A percentile compares a stretch with the other conserved stretches of the same genome.
phyloP scores from a whole-genome alignment of 2,888 invertebrate species.

The Falcaria lacertinaria region DNA sequence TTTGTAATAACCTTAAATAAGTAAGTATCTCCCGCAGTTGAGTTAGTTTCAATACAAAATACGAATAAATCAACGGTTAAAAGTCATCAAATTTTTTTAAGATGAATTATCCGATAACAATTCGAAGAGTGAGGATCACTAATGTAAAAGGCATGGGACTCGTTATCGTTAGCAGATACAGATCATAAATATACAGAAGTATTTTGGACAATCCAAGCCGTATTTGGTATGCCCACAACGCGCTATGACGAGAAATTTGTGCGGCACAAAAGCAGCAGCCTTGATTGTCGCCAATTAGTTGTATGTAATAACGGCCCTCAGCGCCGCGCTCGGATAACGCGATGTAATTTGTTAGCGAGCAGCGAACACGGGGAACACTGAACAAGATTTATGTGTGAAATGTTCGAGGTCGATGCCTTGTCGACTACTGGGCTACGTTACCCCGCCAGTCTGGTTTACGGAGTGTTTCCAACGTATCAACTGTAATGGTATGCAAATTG shows the following conservation, averaged over 20 bases:
- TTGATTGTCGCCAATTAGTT: slow-evolving; percentile 76
- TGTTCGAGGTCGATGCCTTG: slow-evolving; percentile 55
- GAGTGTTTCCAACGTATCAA: slow-evolving; percentile 25
- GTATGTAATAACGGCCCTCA: slow-evolving; percentile 68
- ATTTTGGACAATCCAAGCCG: neutral
- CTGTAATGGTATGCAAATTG: slow-evolving; percentile 8
- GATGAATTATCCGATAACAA: too few relatives aligned
- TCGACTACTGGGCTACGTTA: slow-evolving; percentile 29
- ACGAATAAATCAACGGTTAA: too few relatives aligned
- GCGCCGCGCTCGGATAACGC: slow-evolving; percentile 46
- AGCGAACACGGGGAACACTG: slow-evolving; percentile 26
- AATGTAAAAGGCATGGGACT: too few relatives aligned
- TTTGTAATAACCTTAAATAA: too few relatives aligned
- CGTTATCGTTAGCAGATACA: too few relatives aligned
- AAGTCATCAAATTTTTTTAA: too few relatives aligned
- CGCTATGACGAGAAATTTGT: slow-evolving; percentile 41
- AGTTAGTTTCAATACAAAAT: too few relatives aligned
- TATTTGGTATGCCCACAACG: slow-evolving; percentile 30
- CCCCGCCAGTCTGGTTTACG: slow-evolving; percentile 31
- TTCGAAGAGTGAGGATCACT: too few relatives aligned
- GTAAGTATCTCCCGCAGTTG: too few relatives aligned
- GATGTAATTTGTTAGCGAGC: slow-evolving; percentile 62
- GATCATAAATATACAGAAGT: neutral
- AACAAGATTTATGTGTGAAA: slow-evolving; percentile 69
- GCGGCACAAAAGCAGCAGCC: slow-evolving; percentile 49